These are phyloP conservation scores for Chaetogeoica ovagalla DNA, from an alignment of 2,888 invertebrate species.

Conservation along the genomic window DNA sequence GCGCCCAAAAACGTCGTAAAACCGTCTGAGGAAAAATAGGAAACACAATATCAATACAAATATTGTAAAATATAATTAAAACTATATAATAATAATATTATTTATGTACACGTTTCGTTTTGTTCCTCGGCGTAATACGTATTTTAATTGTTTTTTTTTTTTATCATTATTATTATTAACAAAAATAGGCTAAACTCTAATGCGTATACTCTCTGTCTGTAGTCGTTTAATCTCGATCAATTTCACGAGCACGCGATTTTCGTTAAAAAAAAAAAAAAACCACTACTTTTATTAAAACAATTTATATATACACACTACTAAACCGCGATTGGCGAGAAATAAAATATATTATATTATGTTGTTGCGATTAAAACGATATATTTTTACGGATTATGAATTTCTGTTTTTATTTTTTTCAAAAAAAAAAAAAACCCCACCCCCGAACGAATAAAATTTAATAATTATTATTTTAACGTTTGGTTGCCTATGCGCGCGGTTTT, in stretches of 20 bases:
- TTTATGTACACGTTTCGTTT: constrained; percentile 43
- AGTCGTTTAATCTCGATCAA: neutral
- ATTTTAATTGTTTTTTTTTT: constrained; percentile 46
- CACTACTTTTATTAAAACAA: constrained; percentile 7
- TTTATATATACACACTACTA: too few species aligned
- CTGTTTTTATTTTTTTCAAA: constrained; percentile 22
- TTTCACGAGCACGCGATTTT: constrained; percentile 13
- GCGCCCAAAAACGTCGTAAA: constrained; percentile 18
- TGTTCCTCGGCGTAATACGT: constrained; percentile 44
- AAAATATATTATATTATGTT: neutral
- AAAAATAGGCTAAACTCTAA: constrained; percentile 32
- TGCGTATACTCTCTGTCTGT: too few species aligned
- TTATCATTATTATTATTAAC: constrained; percentile 33
- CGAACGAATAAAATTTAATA: constrained; percentile 1
- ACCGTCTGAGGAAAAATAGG: constrained; percentile 45
- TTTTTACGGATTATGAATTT: constrained; percentile 31
- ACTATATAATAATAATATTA: constrained; percentile 16
- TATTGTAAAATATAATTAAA: neutral
- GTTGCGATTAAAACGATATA: constrained; percentile 7
- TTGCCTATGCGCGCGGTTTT: constrained; percentile 37
- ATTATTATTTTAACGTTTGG: constrained; percentile 5
- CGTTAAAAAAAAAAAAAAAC: too few species aligned
- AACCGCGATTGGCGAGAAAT: neutral
- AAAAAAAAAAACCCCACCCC: too few species aligned
- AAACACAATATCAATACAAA: constrained; percentile 11